Evolutionary conservation across 2,888 invertebrate genomes (phyloP), one percentile per base, ranked within the genome.

Genomic region (Tipula helvola): DNA sequence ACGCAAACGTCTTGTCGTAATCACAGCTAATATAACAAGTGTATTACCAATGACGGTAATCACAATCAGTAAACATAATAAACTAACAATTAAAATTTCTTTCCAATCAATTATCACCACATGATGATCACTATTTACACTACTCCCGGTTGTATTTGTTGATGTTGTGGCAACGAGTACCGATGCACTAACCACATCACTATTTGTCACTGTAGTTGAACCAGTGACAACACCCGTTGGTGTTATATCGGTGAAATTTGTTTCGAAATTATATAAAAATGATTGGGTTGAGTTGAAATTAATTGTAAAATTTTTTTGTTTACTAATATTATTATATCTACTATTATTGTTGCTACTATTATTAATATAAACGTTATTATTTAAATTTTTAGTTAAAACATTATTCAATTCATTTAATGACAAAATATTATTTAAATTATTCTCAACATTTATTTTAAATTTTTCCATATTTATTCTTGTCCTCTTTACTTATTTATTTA

Each of bases 21-120:
- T 94, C 86, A 98, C 97, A 7, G 98, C 97, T 28, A 96, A 93
- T 88, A 98, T 97, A 87, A 98, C 97, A 89, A 98, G 93, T 3
- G 96, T 96, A 91, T 98, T 98, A 87, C 98, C 98, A 87, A 96
- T 93, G 88, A 95, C 94, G 57, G 95, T 95, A 88, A 95, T 93
- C 57, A 95, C 94, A 89, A 95, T 95, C 85, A 96, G 92, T 84
- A 95, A 90, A 90, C 93, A 95, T 88, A 95, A 92, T 87, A 95
- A 91, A 85, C 93, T 93, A 87, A 95, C 94, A 87, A 95, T 92
- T 89, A 93, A 93, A 71, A 94, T 92, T 89, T 95, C 94, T 87
- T 90, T 90, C 91, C 91, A 91, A 57, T 39, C 42, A 28, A 71
- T 71, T 12, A 71, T 71, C 28, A 28, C 28, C 8, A 71, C 71